Conservation (phyloP, 2,888 invertebrate genomes). For the Kuschelorhynchus macadamiae region DNA sequence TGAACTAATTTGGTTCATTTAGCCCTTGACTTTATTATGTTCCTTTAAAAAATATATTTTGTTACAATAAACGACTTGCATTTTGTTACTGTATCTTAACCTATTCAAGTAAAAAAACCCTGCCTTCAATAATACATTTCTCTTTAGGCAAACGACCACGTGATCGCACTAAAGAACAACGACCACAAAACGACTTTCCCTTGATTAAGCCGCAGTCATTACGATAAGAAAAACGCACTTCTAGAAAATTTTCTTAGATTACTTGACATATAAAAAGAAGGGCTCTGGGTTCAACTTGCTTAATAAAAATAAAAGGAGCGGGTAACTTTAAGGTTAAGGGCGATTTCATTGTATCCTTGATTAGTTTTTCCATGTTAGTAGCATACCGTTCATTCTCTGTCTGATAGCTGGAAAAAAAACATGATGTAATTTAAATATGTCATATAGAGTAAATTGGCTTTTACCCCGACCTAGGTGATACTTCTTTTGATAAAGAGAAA, state of each 20-base stretch:
- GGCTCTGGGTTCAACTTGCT: constrained; percentile 27
- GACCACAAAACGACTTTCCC: constrained; percentile 41
- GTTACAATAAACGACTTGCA: too few relatives aligned
- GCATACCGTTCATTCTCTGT: not conserved
- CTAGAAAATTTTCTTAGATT: constrained; percentile 36
- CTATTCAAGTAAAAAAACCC: not conserved
- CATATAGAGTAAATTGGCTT: too few relatives aligned
- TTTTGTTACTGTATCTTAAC: too few relatives aligned
- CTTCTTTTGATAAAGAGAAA: too few relatives aligned
- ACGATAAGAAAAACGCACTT: constrained; percentile 39
- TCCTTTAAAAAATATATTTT: not conserved
- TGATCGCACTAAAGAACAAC: constrained; percentile 34
- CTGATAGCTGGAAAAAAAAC: too few relatives aligned
- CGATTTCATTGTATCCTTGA: constrained; percentile 1
- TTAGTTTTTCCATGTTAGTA: not conserved
- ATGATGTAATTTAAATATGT: too few relatives aligned
- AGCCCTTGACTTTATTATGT: not conserved
- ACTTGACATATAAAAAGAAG: constrained; percentile 33
- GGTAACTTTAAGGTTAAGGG: not conserved
- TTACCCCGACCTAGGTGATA: too few relatives aligned
- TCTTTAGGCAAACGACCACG: constrained; percentile 11
- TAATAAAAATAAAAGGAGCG: constrained; percentile 38
- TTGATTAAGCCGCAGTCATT: constrained; percentile 43
- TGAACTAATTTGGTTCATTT: too few relatives aligned
- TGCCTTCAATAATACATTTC: not conserved